Evolutionary conservation across 1,140 invertebrate species (phyloP).

Genomic region (Bombus polaris): DNA sequence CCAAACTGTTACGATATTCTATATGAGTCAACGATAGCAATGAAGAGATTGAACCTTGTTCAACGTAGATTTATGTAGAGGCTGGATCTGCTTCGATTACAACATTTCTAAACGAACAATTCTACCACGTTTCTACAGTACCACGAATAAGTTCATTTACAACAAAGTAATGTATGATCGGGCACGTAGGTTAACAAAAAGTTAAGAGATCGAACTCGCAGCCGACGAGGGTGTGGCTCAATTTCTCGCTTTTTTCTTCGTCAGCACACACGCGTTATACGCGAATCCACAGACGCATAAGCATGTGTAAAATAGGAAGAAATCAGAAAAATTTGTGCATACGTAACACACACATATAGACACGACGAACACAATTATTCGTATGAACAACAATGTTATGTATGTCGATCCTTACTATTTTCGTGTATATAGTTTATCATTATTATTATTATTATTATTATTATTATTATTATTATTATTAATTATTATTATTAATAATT

Average conservation of each 20-base stretch:
- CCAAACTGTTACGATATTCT: too few species aligned
- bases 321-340: slow-evolving; percentile 23
- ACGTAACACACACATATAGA: slow-evolving; percentile 27
- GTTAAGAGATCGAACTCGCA: slow-evolving; percentile 22
- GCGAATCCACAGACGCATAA: slow-evolving; percentile 24
- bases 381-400: slow-evolving; percentile 72
- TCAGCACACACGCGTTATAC: slow-evolving; percentile 5
- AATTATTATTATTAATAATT: slow-evolving; percentile 68
- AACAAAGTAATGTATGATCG: background rate
- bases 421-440: slow-evolving; percentile 80
- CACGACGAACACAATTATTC: slow-evolving; percentile 45
- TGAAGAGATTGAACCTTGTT: background rate
- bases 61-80: background rate
- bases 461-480: slow-evolving; percentile 69
- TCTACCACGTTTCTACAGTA: background rate
- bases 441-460: slow-evolving; percentile 73
- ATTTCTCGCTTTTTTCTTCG: slow-evolving; percentile 71
- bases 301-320: too few species aligned
- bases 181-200: background rate
- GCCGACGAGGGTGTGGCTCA: slow-evolving; percentile 75
- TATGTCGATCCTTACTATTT: slow-evolving; percentile 75
- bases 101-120: background rate
- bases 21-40: too few species aligned
- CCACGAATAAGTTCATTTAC: background rate
- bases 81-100: background rate